These are phyloP conservation scores for Scaptomyza graminum DNA, from an alignment of 1,140 invertebrate genomes.

Conservation along the genomic window DNA sequence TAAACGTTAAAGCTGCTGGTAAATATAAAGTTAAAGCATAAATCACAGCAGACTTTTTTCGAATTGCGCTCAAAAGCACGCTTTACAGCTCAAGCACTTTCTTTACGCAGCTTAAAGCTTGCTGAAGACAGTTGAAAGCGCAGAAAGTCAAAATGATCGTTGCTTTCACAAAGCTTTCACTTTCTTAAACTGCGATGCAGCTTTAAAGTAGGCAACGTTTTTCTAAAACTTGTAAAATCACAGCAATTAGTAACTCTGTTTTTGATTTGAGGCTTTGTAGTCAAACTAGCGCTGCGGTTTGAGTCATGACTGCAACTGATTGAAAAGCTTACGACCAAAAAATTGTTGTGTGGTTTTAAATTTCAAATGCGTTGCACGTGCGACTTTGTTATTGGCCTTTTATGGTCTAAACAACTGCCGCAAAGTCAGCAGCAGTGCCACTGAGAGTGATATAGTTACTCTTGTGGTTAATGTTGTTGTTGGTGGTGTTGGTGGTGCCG, in stretches of 20 bases:
- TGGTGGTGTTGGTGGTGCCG: conserved; percentile 2
- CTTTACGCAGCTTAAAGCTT: conserved; percentile 26
- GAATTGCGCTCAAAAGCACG: conserved; percentile 12
- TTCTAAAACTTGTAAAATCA: background rate
- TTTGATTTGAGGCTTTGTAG: background rate
- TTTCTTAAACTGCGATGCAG: background rate
- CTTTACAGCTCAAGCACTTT: background rate
- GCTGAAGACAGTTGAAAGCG: background rate
- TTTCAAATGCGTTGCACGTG: conserved; percentile 42
- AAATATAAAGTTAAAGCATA: conserved; percentile 9
- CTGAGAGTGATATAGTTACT: conserved; percentile 32
- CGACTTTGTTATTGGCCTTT: conserved; percentile 62
- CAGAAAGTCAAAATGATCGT: background rate
- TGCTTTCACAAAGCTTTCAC: conserved; percentile 21
- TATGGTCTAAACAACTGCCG: conserved; percentile 56
- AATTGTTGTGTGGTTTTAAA: conserved; percentile 2
- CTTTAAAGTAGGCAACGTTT: conserved; percentile 29
- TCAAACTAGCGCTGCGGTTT: conserved; percentile 5
- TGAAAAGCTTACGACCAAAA: conserved; percentile 26
- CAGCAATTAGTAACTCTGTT: background rate
- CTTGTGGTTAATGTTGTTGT: conserved; percentile 19
- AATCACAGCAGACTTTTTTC: background rate
- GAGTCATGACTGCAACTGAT: background rate
- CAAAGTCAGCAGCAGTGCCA: conserved; percentile 17
- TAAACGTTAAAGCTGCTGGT: background rate